phyloP scores from a whole-genome alignment of 2,113 vertebrate species.

The Progne subis region DNA sequence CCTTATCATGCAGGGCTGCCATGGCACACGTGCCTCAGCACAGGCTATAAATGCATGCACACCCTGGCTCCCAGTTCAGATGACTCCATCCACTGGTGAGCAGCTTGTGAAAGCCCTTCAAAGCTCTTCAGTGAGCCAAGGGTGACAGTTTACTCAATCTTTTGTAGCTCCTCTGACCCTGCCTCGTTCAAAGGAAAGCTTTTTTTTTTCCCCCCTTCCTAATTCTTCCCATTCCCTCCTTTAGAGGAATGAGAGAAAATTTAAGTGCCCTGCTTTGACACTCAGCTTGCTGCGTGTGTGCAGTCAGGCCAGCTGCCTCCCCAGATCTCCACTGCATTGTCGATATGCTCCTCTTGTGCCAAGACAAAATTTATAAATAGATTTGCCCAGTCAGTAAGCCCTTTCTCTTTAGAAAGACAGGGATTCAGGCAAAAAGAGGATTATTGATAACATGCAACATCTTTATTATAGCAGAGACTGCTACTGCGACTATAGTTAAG shows the following conservation, averaged over 20 bases:
- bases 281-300: constrained; percentile 15
- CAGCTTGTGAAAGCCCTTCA: constrained; percentile 8
- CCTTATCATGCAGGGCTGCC: not conserved
- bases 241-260: constrained; percentile 48
- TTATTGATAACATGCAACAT: constrained; percentile 68
- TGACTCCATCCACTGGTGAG: not conserved
- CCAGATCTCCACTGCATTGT: constrained; percentile 25
- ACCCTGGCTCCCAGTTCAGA: not conserved
- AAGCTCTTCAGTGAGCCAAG: constrained; percentile 21
- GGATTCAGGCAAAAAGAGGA: constrained; percentile 67
- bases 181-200: constrained; percentile 23
- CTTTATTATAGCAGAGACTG: constrained; percentile 50
- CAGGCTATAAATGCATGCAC: accelerated
- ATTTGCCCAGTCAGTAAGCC: constrained; percentile 70
- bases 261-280: constrained; percentile 51
- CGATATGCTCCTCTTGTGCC: constrained; percentile 37
- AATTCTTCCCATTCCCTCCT: constrained; percentile 19
- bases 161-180: constrained; percentile 29
- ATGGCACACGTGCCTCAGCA: not conserved
- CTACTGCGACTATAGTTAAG: constrained; percentile 42
- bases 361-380: constrained; percentile 72
- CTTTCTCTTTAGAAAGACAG: constrained; percentile 63
- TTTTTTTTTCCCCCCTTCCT: not conserved
- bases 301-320: constrained; percentile 33
- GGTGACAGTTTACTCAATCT: constrained; percentile 40